These are phyloP conservation scores for Dolichomitus sp. DNA, from an alignment of 2,888 invertebrate species.

Conservation along the genomic window DNA sequence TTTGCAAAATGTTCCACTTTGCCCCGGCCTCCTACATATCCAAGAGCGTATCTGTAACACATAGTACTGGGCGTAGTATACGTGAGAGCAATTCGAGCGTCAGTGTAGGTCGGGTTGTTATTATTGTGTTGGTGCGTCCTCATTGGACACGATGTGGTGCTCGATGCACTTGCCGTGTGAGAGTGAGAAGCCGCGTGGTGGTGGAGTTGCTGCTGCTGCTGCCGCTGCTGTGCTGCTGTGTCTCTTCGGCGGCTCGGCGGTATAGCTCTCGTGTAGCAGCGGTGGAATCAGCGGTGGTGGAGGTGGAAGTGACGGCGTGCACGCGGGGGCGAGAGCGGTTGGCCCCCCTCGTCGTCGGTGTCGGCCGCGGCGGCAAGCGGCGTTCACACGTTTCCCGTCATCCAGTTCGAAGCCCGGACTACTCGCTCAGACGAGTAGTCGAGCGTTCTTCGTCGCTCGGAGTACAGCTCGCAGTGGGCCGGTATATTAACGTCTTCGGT, in stretches of 20 bases:
- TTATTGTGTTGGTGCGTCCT: constrained; percentile 47
- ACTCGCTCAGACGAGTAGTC: constrained; percentile 77
- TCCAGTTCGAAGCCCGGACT: constrained; percentile 79
- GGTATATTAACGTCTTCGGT: constrained; percentile 6
- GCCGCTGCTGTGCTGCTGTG: constrained; percentile 19
- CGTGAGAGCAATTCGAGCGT: neutral
- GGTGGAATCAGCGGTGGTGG: constrained; percentile 30
- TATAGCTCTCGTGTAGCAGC: constrained; percentile 38
- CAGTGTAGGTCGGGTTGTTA: constrained; percentile 6
- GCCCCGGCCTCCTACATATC: neutral
- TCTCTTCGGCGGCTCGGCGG: constrained; percentile 26
- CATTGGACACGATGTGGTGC: constrained; percentile 26
- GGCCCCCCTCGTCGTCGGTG: constrained; percentile 47
- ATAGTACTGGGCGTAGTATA: neutral
- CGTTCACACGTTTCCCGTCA: constrained; percentile 84
- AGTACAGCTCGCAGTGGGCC: constrained; percentile 68
- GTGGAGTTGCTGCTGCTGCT: neutral
- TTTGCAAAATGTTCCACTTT: neutral
- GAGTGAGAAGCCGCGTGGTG: constrained; percentile 28
- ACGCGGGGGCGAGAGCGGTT: constrained; percentile 29
- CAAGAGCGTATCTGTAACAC: constrained; percentile 4
- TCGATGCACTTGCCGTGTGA: constrained; percentile 47
- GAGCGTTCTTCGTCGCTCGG: constrained; percentile 82
- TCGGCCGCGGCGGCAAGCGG: constrained; percentile 80
- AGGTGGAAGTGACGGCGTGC: constrained; percentile 36